Evolutionary conservation across 37 sponge, comb jelly and placozoan genomes (phyloP), one percentile per base, ranked within the genome.

Genomic region (Geodia barretti): DNA sequence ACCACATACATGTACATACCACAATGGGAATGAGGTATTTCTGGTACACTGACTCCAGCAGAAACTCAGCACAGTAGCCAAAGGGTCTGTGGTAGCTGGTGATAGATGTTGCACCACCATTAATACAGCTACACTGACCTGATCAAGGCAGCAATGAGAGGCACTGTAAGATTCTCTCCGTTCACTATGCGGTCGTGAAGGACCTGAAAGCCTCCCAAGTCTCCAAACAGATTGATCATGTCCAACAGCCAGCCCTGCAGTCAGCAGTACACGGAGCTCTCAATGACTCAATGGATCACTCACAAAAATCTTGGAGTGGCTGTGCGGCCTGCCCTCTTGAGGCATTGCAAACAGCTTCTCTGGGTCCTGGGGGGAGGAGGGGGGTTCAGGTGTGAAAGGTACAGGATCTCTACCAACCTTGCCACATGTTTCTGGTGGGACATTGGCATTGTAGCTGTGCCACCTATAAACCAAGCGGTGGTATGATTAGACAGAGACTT

Each of bases 221-320:
- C 36, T 14, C 98, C 98, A 81, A 97, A 97, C 65, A 83, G 28
- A 85, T 97, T 97, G 67, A 97, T 87, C 72, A 95, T 63, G 73
- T 97, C 98, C 61, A 93, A 74, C 72, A 97, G 75, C 91, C 96
- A 95, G 34, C 98, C 96, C 88, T 88, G 69, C 5, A 42, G 5
- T 63, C 28, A 77, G 28, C 37, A 37, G 2, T 1, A 26, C 21
- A 30, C 4, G 59, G 23, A 68, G 21, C 47, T 62, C 59, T 21
- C 19, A 30, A 25, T 19, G 62, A 32, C 25, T 73, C 7, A 26
- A 64, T 7, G 4, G 39, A 21, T 36, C 47, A 76, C 73, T 60
- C 43, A 75, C 84, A 78, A 40, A 64, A 14, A 69, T 70, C 36
- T 77, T 77, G 64, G 64, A 67, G 73, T 68, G 60, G 7, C 11